Percentiles rank a stretch among this genome's conserved stretches.
phyloP scores from a whole-genome alignment of 2,888 invertebrate species.

The Hyppa rectilinea region DNA sequence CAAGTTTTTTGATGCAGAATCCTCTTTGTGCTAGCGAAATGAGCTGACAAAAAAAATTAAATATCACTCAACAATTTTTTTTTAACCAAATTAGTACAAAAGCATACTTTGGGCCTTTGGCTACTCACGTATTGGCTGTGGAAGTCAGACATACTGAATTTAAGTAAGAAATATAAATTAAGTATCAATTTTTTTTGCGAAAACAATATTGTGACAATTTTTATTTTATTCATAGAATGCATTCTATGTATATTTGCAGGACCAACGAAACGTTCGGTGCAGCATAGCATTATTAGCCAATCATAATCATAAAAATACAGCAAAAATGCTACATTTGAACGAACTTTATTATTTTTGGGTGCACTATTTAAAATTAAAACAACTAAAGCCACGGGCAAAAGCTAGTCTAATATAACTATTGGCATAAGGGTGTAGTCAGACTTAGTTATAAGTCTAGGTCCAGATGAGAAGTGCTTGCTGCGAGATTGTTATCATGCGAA shows the following conservation, averaged over 20 bases:
- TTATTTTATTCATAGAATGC: neutral
- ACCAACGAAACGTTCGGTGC: neutral
- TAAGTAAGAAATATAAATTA: neutral
- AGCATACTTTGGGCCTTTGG: constrained; percentile 44
- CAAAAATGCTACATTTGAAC: neutral
- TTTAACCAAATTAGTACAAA: constrained; percentile 31
- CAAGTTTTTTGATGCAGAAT: neutral
- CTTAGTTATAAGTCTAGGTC: constrained; percentile 2
- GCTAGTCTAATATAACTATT: neutral
- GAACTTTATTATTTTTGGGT: neutral
- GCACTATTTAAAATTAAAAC: constrained; percentile 1
- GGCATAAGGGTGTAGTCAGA: neutral
- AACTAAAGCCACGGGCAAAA: constrained; percentile 11
- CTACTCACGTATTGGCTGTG: constrained; percentile 19
- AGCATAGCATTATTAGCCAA: neutral
- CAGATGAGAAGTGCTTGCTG: neutral
- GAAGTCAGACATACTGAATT: constrained; percentile 6
- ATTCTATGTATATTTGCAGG: neutral
- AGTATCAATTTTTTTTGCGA: constrained; percentile 22
- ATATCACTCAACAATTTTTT: constrained; percentile 39
- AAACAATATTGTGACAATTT: constrained; percentile 14
- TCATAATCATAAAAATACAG: neutral
- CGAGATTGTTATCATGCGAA: neutral
- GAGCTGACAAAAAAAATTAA: neutral
- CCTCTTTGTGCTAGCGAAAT: neutral